Conservation (phyloP, 2,113 vertebrate species). For the Pseudonaja textilis region DNA sequence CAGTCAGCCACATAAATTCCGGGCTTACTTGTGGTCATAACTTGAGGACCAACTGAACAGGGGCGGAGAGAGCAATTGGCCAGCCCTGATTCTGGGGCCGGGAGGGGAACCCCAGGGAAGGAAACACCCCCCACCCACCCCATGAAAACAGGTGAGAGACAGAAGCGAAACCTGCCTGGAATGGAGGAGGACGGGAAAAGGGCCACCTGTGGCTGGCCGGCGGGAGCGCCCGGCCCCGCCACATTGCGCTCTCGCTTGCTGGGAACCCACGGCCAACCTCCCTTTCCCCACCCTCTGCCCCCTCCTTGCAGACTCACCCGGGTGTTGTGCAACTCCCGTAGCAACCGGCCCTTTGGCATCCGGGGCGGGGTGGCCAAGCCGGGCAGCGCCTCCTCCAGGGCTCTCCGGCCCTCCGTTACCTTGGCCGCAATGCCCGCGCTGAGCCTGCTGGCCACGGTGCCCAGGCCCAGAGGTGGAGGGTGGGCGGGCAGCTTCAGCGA, state of each 20-base stretch:
- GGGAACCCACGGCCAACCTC: neutral
- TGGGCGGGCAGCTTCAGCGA: conserved; percentile 68
- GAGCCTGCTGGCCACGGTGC: neutral
- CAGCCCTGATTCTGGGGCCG: neutral
- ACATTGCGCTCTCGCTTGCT: neutral
- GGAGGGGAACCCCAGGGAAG: neutral
- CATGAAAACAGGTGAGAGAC: neutral
- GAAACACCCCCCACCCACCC: too few species aligned
- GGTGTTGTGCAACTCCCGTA: conserved; percentile 74
- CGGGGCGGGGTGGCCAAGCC: conserved; percentile 53
- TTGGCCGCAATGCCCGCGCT: neutral
- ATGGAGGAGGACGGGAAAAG: neutral
- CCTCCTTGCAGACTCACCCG: conserved; percentile 65
- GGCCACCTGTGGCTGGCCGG: neutral
- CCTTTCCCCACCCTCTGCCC: neutral
- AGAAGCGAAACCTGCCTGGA: neutral
- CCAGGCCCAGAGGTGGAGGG: neutral
- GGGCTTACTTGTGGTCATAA: too few species aligned
- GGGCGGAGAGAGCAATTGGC: neutral
- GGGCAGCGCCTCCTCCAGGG: conserved; percentile 50
- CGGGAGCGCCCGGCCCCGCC: fast-evolving
- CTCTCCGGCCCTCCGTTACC: conserved; percentile 41
- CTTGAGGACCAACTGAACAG: too few species aligned
- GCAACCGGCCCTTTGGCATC: conserved; percentile 74
- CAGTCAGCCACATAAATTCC: neutral